Percentiles rank a stretch among this genome's conserved stretches.
Evolutionary conservation across 2,888 invertebrate genomes (phyloP).

Genomic region (Syritta pipiens): DNA sequence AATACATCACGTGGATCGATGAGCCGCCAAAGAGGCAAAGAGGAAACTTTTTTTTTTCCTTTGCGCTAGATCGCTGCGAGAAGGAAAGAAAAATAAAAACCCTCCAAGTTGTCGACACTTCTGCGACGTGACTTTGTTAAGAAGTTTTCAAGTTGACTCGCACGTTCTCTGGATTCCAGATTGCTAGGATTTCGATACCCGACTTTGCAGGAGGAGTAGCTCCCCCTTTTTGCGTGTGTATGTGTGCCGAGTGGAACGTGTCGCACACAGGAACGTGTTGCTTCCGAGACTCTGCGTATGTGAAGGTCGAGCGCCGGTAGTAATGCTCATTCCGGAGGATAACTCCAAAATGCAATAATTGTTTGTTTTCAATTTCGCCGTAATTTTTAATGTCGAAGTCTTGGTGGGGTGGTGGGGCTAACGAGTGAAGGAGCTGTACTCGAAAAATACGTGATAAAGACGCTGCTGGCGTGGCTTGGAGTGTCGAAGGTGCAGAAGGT

Average conservation of each 20-base stretch:
- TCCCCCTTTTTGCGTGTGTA: neutral
- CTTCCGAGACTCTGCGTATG: slow-evolving; percentile 27
- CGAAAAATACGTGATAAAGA: slow-evolving; percentile 53
- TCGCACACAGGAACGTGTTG: slow-evolving; percentile 54
- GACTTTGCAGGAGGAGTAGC: slow-evolving; percentile 20
- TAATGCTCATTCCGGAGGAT: slow-evolving; percentile 61
- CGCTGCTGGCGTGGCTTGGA: slow-evolving; percentile 4
- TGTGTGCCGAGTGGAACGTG: slow-evolving; percentile 51
- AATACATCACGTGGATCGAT: slow-evolving; percentile 66
- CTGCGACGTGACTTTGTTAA: slow-evolving; percentile 68
- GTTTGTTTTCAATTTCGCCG: slow-evolving; percentile 68
- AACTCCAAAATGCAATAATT: slow-evolving; percentile 67
- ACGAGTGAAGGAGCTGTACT: slow-evolving; percentile 54
- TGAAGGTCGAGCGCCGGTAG: slow-evolving; percentile 33
- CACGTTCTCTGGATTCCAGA: slow-evolving; percentile 68
- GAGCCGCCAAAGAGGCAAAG: slow-evolving; percentile 52
- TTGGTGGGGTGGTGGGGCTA: slow-evolving; percentile 26
- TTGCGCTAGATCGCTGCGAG: neutral
- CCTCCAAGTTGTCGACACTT: slow-evolving; percentile 67
- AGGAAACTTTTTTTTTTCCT: slow-evolving; percentile 17
- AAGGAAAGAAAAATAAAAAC: slow-evolving; percentile 52
- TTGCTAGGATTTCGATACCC: slow-evolving; percentile 67
- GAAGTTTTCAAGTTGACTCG: slow-evolving; percentile 67
- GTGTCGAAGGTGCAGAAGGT: slow-evolving; percentile 3
- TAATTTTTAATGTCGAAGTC: slow-evolving; percentile 56